Evolutionary conservation across 2,888 invertebrate species (phyloP).

Genomic region (Cremastobaeus sp.): DNA sequence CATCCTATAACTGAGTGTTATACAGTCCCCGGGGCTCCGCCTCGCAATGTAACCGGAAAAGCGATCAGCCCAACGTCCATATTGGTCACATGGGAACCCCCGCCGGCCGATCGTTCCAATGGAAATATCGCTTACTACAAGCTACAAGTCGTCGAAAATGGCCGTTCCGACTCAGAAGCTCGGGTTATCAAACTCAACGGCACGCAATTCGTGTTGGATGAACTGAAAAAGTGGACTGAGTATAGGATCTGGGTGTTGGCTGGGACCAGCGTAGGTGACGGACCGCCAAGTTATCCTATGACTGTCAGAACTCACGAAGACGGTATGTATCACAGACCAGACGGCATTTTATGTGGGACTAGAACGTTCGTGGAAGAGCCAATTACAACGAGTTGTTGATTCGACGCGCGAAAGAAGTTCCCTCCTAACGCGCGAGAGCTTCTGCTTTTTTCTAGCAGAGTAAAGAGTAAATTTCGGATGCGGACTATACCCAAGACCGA

Average conservation of each 20-base stretch:
- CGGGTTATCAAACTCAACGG: constrained; percentile 88
- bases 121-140: constrained; percentile 97
- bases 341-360: constrained; percentile 65
- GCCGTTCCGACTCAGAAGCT: constrained; percentile 90
- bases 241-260: constrained; percentile 98
- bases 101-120: constrained; percentile 93
- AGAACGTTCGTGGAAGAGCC: constrained; percentile 59
- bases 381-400: constrained; percentile 62
- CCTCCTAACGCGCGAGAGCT: too few species aligned
- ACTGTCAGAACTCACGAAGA: constrained; percentile 97
- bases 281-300: constrained; percentile 94
- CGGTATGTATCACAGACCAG: constrained; percentile 88
- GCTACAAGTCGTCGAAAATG: constrained; percentile 92
- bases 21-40: constrained; percentile 97
- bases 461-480: too few species aligned
- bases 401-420: too few species aligned
- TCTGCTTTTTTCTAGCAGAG: too few species aligned
- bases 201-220: constrained; percentile 90
- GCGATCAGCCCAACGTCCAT: constrained; percentile 94
- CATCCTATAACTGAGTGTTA: constrained; percentile 80
- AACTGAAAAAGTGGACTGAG: constrained; percentile 95
- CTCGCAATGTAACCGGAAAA: constrained; percentile 93
- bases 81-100: constrained; percentile 94
- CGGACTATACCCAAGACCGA: too few species aligned
- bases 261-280: constrained; percentile 97